Conservation (phyloP, 2,888 invertebrate species). For the Tupiocoris notatus region DNA sequence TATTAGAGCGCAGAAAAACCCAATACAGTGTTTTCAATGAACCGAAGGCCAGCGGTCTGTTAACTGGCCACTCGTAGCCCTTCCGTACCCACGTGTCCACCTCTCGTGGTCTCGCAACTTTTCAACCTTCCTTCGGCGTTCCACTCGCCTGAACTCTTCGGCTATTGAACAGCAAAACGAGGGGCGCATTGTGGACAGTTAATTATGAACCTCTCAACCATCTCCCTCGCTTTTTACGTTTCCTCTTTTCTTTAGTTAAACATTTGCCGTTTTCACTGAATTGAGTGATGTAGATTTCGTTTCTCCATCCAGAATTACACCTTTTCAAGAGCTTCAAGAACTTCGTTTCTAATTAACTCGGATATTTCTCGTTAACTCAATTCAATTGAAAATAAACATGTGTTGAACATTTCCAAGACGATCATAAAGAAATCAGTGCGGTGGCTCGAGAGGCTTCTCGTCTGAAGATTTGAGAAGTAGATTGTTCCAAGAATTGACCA, state of each 20-base stretch:
- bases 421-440: too few species aligned
- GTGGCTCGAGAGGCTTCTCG: too few species aligned
- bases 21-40: neutral
- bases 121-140: neutral
- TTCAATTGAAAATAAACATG: neutral
- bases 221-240: neutral
- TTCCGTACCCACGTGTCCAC: neutral
- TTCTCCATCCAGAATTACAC: neutral
- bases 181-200: constrained; percentile 15
- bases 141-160: neutral
- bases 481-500: too few species aligned
- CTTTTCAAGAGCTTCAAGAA: neutral
- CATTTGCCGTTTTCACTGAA: neutral
- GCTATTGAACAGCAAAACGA: neutral
- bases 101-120: neutral
- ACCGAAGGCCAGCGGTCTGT: neutral
- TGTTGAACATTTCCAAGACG: too few species aligned
- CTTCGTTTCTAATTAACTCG: neutral
- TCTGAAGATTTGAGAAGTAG: too few species aligned
- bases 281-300: neutral
- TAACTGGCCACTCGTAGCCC: neutral
- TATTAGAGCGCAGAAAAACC: neutral
- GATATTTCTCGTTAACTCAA: neutral
- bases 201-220: constrained; percentile 11
- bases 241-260: neutral